Evolutionary conservation across 2,888 invertebrate genomes (phyloP).

Genomic region (Chymomyza caudatula): DNA sequence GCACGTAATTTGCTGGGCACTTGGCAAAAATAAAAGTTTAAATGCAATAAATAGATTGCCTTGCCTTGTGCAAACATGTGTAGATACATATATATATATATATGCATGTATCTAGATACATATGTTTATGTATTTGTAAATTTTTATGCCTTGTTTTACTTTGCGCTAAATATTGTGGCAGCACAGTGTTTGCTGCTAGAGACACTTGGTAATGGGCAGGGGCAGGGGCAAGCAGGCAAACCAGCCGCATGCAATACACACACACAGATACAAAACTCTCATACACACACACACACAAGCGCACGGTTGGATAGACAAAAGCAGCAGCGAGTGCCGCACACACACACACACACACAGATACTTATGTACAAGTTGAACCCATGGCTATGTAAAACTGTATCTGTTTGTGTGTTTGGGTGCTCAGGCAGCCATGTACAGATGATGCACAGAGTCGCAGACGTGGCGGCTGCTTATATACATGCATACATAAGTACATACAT

Average conservation of each 20-base stretch:
- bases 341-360: conserved; percentile 18
- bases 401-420: background rate
- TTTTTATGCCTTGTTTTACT: conserved; percentile 13
- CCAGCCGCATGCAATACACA: conserved; percentile 20
- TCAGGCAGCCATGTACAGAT: conserved; percentile 12
- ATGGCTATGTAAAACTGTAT: conserved; percentile 2
- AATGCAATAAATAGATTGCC: background rate
- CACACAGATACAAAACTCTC: conserved; percentile 2
- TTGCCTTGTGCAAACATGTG: background rate
- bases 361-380: conserved; percentile 62
- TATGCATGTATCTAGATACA: conserved; percentile 5
- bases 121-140: background rate
- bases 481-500: conserved; percentile 3
- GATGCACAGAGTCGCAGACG: conserved; percentile 1
- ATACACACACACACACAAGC: conserved; percentile 31
- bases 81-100: conserved; percentile 20
- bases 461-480: conserved; percentile 31
- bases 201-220: conserved; percentile 7
- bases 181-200: background rate
- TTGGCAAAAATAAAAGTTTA: too few relatives aligned
- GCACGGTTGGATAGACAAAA: conserved; percentile 67
- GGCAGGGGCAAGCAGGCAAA: conserved; percentile 18
- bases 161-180: conserved; percentile 23
- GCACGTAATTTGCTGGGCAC: conserved; percentile 17
- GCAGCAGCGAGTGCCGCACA: conserved; percentile 36